Evolutionary conservation across 1,140 invertebrate genomes (phyloP).

Genomic region (Adoxophyes honmai): DNA sequence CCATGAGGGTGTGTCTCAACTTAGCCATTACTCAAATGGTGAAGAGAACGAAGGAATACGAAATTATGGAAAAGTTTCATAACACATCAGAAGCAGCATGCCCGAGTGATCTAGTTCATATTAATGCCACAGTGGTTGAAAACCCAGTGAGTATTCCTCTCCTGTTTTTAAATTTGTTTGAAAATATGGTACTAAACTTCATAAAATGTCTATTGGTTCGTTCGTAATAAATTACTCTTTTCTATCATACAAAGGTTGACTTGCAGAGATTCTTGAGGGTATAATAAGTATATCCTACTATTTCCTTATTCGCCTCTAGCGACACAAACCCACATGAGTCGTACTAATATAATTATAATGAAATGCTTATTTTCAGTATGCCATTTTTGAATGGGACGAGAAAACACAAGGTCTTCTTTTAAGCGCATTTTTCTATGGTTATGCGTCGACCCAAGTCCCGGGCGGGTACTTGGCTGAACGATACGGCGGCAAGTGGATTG

Average conservation of each 20-base stretch:
- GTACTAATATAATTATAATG: too few species aligned
- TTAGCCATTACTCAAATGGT: constrained; percentile 95
- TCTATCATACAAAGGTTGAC: too few species aligned
- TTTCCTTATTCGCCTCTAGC: too few species aligned
- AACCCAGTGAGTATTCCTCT: constrained; percentile 53
- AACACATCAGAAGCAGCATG: neutral
- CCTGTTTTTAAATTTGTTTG: too few species aligned
- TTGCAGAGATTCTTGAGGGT: too few species aligned
- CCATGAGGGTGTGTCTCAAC: constrained; percentile 91
- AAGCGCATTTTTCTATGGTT: constrained; percentile 80
- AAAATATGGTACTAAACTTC: too few species aligned
- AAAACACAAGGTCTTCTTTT: constrained; percentile 79
- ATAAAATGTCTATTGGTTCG: too few species aligned
- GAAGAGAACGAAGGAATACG: constrained; percentile 30
- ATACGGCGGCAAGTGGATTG: constrained; percentile 79
- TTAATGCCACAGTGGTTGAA: constrained; percentile 18
- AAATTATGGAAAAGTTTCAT: neutral
- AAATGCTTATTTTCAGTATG: constrained; percentile 63
- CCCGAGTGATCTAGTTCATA: constrained; percentile 10
- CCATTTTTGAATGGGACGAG: constrained; percentile 79
- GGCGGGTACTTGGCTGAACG: constrained; percentile 80
- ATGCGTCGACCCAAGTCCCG: constrained; percentile 80
- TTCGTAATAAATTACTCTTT: too few species aligned
- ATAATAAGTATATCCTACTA: too few species aligned
- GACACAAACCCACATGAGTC: too few species aligned